Conservation (phyloP, 92 coral and sea anemone species). For the Epizoanthus stellaris region DNA sequence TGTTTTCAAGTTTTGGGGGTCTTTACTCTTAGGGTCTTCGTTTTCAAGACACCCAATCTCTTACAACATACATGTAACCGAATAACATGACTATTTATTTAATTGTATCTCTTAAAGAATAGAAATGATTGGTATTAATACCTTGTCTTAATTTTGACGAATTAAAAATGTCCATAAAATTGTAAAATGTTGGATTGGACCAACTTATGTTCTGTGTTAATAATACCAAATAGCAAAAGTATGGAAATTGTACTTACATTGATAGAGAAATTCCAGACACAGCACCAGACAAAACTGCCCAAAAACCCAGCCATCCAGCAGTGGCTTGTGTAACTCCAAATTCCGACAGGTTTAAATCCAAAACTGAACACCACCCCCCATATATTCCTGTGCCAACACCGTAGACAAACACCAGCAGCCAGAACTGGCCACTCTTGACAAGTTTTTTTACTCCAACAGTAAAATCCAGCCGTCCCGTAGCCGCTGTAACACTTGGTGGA, state of each 20-base stretch:
- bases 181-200: too few species aligned
- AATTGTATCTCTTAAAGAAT: too few species aligned
- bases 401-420: conserved; percentile 82
- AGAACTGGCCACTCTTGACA: conserved; percentile 79
- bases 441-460: conserved; percentile 76
- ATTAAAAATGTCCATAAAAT: neutral
- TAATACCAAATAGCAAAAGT: too few species aligned
- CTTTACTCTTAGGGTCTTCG: too few species aligned
- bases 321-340: conserved; percentile 75
- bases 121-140: too few species aligned
- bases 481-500: conserved; percentile 96
- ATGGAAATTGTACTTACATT: conserved; percentile 69
- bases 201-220: too few species aligned
- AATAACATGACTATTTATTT: too few species aligned
- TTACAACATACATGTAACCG: too few species aligned
- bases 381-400: conserved; percentile 93
- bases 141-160: neutral
- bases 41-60: too few species aligned
- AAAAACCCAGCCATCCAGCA: conserved; percentile 96
- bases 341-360: conserved; percentile 84
- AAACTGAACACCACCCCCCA: conserved; percentile 95
- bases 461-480: conserved; percentile 93
- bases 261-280: conserved; percentile 95
- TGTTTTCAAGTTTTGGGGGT: too few species aligned
- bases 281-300: conserved; percentile 91